Evolutionary conservation across 2,888 invertebrate species (phyloP).

Genomic region (Heliconius aoede): DNA sequence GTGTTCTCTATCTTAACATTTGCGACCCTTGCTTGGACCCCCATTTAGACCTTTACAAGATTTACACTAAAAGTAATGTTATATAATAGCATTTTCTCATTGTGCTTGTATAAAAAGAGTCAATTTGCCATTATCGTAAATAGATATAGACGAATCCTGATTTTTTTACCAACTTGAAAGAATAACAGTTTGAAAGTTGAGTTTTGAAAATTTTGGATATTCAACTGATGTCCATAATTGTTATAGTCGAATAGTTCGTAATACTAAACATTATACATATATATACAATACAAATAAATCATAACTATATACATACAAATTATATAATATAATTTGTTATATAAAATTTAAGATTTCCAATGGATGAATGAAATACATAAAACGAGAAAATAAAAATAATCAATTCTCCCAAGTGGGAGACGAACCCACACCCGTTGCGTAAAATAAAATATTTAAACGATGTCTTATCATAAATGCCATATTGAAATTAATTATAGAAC

Average conservation of each 20-base stretch:
- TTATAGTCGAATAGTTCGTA: not conserved
- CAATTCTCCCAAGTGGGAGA: not conserved
- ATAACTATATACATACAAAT: not conserved
- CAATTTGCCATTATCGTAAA: conserved; percentile 17
- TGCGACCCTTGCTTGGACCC: conserved; percentile 39
- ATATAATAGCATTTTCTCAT: conserved; percentile 29
- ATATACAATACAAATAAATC: too few species aligned
- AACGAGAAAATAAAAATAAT: not conserved
- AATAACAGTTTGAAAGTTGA: not conserved
- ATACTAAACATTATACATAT: too few species aligned
- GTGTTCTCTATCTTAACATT: conserved; percentile 35
- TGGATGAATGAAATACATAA: not conserved
- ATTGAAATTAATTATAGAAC: not conserved
- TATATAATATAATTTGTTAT: not conserved
- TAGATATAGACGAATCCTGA: not conserved
- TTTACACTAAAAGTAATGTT: conserved; percentile 39
- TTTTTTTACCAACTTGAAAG: not conserved
- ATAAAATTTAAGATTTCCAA: too few species aligned
- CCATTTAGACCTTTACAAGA: conserved; percentile 41
- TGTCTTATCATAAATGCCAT: not conserved
- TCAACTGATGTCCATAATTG: not conserved
- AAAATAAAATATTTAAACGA: too few species aligned
- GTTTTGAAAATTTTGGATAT: not conserved
- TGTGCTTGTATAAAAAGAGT: conserved; percentile 15
- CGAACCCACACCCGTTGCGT: not conserved